phyloP scores from a whole-genome alignment of 2,113 vertebrate genomes.

The Climacteris rufus region DNA sequence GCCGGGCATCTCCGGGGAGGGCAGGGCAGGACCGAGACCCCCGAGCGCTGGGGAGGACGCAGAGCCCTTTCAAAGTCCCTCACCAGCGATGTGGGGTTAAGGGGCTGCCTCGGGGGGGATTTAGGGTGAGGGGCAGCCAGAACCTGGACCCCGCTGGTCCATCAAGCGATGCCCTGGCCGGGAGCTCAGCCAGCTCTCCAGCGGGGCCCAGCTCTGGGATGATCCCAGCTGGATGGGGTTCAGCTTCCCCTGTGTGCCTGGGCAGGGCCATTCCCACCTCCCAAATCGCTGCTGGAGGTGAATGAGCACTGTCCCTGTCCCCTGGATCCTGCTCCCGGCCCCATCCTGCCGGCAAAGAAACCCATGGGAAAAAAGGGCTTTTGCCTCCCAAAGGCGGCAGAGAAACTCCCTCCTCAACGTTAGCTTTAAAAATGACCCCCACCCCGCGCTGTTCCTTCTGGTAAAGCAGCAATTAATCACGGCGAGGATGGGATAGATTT shows the following conservation, averaged over 20 bases:
- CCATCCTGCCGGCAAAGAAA: not conserved
- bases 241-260: not conserved
- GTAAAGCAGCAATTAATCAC: conserved; percentile 64
- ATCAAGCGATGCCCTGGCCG: not conserved
- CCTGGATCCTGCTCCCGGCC: not conserved
- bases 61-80: not conserved
- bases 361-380: not conserved
- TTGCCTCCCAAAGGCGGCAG: not conserved
- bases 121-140: not conserved
- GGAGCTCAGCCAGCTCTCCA: not conserved
- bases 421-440: conserved; percentile 43
- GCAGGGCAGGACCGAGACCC: not conserved
- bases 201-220: fast-evolving
- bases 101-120: not conserved
- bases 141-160: fast-evolving
- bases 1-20: not conserved
- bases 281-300: fast-evolving
- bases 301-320: fast-evolving
- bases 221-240: not conserved
- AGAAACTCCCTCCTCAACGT: not conserved
- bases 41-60: not conserved
- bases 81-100: not conserved
- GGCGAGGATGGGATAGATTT: conserved; percentile 37
- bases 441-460: conserved; percentile 13
- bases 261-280: not conserved